phyloP scores from a whole-genome alignment of 2,113 vertebrate species.

The Syrrhaptes paradoxus region DNA sequence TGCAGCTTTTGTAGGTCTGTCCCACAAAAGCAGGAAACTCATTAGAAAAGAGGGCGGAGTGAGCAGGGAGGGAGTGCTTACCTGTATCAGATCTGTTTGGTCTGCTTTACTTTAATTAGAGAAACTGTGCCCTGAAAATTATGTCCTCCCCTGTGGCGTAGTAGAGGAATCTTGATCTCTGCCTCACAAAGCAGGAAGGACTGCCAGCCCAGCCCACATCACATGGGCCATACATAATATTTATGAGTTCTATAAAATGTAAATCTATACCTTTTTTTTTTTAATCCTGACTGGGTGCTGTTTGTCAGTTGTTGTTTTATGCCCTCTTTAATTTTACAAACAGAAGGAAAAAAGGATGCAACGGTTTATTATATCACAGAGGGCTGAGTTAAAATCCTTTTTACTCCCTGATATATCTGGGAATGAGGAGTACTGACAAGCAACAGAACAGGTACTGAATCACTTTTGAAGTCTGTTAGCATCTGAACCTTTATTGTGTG shows the following conservation, averaged over 20 bases:
- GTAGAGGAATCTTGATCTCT: conserved; percentile 10
- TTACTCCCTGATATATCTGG: background rate
- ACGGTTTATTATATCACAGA: background rate
- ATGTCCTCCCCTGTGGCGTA: background rate
- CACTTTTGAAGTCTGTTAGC: background rate
- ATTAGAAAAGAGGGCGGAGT: conserved; percentile 44
- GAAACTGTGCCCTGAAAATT: background rate
- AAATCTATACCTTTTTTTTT: background rate
- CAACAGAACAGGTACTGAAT: background rate
- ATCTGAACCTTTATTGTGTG: background rate
- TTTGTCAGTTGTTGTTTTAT: background rate
- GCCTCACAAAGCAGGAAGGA: conserved; percentile 39
- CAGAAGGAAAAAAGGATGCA: background rate
- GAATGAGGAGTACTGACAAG: background rate
- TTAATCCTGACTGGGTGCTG: background rate
- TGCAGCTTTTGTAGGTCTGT: background rate
- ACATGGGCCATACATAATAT: background rate
- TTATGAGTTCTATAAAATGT: conserved; percentile 15
- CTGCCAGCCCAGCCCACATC: conserved; percentile 25
- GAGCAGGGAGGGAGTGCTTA: conserved; percentile 23
- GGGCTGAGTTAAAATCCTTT: background rate
- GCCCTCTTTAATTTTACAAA: background rate
- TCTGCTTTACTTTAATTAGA: background rate
- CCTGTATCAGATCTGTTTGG: background rate
- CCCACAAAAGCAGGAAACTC: conserved; percentile 62